A percentile compares a stretch with the other conserved stretches of the same genome.
Conservation (phyloP, 1,140 invertebrate genomes). For the Plodia interpunctella region DNA sequence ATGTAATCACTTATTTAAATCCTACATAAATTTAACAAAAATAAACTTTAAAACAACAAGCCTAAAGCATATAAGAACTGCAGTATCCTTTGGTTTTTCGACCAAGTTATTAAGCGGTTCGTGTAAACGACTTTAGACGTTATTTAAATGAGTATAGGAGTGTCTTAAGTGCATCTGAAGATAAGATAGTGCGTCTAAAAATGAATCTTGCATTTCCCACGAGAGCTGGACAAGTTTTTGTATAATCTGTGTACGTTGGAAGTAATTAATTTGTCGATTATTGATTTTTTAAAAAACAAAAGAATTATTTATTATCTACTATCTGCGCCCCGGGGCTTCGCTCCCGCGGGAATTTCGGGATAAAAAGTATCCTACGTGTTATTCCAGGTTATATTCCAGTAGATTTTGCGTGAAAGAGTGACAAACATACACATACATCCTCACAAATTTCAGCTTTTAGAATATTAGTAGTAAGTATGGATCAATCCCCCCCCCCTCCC, state of each 20-base stretch:
- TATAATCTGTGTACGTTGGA: not conserved
- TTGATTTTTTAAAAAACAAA: too few relatives aligned
- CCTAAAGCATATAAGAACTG: not conserved
- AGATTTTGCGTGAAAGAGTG: too few relatives aligned
- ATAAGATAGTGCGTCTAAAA: not conserved
- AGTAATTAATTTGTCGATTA: not conserved
- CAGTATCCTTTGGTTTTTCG: not conserved
- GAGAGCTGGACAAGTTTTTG: not conserved
- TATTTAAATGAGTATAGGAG: not conserved
- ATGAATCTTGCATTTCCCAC: not conserved
- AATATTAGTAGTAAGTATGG: too few relatives aligned
- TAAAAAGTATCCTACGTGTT: too few relatives aligned
- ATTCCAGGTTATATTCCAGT: too few relatives aligned
- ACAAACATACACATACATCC: too few relatives aligned
- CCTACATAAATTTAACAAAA: not conserved
- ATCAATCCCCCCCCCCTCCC: too few relatives aligned
- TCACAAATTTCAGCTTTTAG: too few relatives aligned
- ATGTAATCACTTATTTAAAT: not conserved
- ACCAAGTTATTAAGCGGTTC: not conserved
- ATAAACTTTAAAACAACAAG: not conserved
- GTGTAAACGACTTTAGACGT: not conserved
- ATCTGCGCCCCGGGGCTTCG: too few relatives aligned
- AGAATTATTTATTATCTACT: too few relatives aligned
- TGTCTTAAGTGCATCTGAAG: not conserved
- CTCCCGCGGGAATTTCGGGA: not conserved